Evolutionary conservation across 2,113 vertebrate species (phyloP).

Genomic region (Cephalophus harveyi): DNA sequence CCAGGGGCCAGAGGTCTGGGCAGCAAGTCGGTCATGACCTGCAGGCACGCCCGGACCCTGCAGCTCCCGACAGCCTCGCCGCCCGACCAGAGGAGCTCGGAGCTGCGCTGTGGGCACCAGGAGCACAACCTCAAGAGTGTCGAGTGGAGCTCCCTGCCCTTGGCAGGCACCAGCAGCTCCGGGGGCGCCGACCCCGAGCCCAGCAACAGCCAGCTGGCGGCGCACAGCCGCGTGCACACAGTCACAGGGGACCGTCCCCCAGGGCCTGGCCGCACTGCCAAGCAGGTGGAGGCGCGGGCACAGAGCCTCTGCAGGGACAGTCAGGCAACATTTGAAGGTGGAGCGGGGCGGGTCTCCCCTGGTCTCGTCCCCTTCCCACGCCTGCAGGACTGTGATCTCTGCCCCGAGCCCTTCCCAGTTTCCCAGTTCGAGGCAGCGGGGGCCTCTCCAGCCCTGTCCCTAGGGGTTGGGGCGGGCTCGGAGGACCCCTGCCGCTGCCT

Average conservation of each 20-base stretch:
- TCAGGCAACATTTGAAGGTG: not conserved
- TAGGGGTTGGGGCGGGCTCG: not conserved
- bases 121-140: not conserved
- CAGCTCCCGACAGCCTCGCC: not conserved
- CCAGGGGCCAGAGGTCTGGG: not conserved
- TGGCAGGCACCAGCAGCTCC: rapidly evolving
- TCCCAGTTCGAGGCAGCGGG: rapidly evolving
- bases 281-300: rapidly evolving
- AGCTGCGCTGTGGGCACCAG: rapidly evolving
- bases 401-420: not conserved
- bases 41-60: not conserved
- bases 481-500: not conserved
- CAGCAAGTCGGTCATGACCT: not conserved
- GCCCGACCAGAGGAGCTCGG: rapidly evolving
- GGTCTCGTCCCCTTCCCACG: rapidly evolving
- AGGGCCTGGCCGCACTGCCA: rapidly evolving
- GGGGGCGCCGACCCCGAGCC: rapidly evolving
- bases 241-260: not conserved
- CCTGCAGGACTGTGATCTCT: not conserved
- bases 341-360: rapidly evolving
- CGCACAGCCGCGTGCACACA: rapidly evolving
- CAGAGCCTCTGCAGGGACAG: not conserved
- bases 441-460: not conserved
- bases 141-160: slow-evolving; percentile 20
- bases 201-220: not conserved